Evolutionary conservation across 2,888 invertebrate species (phyloP).

Genomic region (Andrena hattorfiana): DNA sequence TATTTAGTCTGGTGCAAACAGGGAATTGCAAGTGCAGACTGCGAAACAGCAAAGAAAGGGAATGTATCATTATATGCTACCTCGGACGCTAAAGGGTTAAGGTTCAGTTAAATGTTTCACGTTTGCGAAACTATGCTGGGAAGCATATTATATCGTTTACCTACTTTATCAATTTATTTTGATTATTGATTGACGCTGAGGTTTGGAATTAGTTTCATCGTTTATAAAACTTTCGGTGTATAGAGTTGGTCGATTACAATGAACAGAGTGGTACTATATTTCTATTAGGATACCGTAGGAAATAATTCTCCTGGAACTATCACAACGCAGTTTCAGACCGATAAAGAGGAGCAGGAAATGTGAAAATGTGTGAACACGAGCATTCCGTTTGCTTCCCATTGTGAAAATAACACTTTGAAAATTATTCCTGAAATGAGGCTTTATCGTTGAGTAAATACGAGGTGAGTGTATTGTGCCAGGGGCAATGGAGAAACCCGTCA

Average conservation of each 20-base stretch:
- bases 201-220: too few relatives aligned
- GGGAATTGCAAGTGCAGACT: too few relatives aligned
- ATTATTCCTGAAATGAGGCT: constrained; percentile 35
- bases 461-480: constrained; percentile 19
- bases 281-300: background rate
- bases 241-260: background rate
- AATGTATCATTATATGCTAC: too few relatives aligned
- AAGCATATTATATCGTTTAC: too few relatives aligned
- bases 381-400: constrained; percentile 5
- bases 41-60: too few relatives aligned
- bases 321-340: background rate
- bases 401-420: constrained; percentile 41
- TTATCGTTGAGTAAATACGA: constrained; percentile 17
- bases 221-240: background rate
- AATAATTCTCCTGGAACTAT: background rate
- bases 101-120: too few relatives aligned
- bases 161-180: too few relatives aligned
- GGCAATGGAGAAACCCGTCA: background rate
- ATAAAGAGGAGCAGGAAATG: background rate
- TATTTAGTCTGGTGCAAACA: too few relatives aligned
- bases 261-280: background rate
- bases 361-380: background rate
- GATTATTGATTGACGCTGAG: too few relatives aligned
- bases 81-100: too few relatives aligned
- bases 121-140: too few relatives aligned